These are phyloP conservation scores for Neolamprologus ventralis DNA, from an alignment of 2,113 vertebrate genomes.

Conservation along the genomic window DNA sequence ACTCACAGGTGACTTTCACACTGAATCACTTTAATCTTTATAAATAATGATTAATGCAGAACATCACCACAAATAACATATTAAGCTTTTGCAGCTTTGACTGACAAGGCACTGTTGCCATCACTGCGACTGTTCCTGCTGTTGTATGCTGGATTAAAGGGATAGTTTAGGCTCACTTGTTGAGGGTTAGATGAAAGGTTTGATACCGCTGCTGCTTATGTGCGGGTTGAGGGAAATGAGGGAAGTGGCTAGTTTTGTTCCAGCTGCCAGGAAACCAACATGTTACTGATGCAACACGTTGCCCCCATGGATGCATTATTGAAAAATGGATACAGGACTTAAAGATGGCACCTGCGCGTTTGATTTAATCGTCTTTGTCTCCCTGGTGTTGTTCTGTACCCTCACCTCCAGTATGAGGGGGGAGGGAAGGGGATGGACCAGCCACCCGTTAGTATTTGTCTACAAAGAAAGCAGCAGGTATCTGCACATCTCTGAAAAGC, in stretches of 20 bases:
- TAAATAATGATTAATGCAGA: neutral
- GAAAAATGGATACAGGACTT: neutral
- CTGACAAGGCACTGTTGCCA: neutral
- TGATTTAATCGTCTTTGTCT: neutral
- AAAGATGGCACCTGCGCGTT: neutral
- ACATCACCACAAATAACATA: neutral
- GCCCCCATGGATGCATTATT: neutral
- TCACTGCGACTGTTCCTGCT: neutral
- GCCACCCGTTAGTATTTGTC: neutral
- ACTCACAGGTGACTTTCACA: slow-evolving; percentile 1
- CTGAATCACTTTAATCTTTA: neutral
- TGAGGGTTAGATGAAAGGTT: neutral
- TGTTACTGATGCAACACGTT: neutral
- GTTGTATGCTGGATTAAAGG: neutral
- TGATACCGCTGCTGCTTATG: neutral
- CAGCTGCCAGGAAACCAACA: neutral
- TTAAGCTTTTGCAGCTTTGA: neutral
- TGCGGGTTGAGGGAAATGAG: neutral
- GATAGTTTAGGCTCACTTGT: neutral
- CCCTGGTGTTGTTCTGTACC: neutral
- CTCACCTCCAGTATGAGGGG: neutral
- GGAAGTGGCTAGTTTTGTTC: neutral
- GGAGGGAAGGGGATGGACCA: neutral
- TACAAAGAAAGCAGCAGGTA: neutral
- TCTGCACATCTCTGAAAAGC: neutral